Evolutionary conservation across 2,888 invertebrate genomes (phyloP).

Genomic region (Dryomyza anilis): DNA sequence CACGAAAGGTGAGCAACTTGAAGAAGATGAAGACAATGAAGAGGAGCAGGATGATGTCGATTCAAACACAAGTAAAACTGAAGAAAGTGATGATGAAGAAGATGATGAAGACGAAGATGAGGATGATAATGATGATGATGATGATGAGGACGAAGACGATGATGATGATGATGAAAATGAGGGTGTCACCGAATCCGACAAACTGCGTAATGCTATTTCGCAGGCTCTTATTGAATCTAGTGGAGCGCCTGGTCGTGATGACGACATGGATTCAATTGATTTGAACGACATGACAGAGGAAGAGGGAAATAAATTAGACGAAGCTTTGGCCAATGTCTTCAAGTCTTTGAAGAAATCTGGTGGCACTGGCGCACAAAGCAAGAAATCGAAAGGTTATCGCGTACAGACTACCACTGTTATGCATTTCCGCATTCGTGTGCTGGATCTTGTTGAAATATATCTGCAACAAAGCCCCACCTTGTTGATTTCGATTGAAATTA

Average conservation of each 20-base stretch:
- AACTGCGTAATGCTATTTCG: slow-evolving; percentile 73
- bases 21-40: slow-evolving; percentile 56
- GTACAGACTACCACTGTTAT: slow-evolving; percentile 71
- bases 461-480: slow-evolving; percentile 73
- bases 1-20: slow-evolving; percentile 56
- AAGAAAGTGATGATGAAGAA: slow-evolving; percentile 60
- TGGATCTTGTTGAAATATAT: slow-evolving; percentile 77
- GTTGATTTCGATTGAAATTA: slow-evolving; percentile 71
- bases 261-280: slow-evolving; percentile 73
- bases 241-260: slow-evolving; percentile 59
- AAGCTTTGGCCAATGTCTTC: slow-evolving; percentile 76
- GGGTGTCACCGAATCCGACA: slow-evolving; percentile 71
- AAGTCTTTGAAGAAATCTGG: slow-evolving; percentile 52
- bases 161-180: slow-evolving; percentile 64
- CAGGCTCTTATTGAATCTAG: slow-evolving; percentile 69
- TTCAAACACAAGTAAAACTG: slow-evolving; percentile 50
- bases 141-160: slow-evolving; percentile 58
- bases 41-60: slow-evolving; percentile 58
- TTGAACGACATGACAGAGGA: slow-evolving; percentile 77
- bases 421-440: slow-evolving; percentile 75
- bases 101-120: slow-evolving; percentile 62
- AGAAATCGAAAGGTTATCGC: slow-evolving; percentile 65
- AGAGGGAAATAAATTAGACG: slow-evolving; percentile 75
- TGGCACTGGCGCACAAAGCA: slow-evolving; percentile 43
- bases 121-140: slow-evolving; percentile 48